Conservation (phyloP, 2,797 vertebrate genomes). For the Pogoniulus pusillus region DNA sequence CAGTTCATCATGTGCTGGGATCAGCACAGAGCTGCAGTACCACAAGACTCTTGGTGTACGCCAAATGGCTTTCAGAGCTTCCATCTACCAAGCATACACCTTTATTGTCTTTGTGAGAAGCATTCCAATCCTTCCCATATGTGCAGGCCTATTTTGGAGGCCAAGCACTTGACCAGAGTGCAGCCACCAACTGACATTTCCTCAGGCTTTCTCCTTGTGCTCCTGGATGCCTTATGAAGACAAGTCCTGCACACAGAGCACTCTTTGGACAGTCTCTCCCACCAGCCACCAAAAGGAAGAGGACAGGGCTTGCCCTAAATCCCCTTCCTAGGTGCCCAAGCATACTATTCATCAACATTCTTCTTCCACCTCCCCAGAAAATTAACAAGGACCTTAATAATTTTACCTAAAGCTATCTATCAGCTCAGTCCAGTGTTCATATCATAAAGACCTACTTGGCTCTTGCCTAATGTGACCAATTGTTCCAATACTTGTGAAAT, state of each 20-base stretch:
- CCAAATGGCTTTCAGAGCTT: not conserved
- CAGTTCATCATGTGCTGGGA: not conserved
- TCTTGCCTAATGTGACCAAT: not conserved
- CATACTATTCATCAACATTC: not conserved
- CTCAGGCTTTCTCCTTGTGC: not conserved
- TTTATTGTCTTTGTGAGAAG: not conserved
- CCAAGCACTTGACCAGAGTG: not conserved
- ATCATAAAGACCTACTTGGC: not conserved
- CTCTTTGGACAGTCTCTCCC: not conserved
- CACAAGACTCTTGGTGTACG: not conserved
- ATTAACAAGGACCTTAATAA: not conserved
- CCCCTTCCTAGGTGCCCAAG: not conserved
- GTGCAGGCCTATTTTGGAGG: not conserved
- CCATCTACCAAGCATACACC: not conserved
- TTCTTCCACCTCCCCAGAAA: not conserved
- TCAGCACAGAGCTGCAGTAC: not conserved
- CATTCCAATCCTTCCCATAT: not conserved
- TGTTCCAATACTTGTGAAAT: not conserved
- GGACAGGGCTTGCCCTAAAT: not conserved
- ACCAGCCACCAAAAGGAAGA: accelerated
- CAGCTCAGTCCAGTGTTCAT: not conserved
- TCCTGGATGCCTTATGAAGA: not conserved
- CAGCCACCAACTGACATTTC: not conserved
- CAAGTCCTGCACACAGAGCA: not conserved
- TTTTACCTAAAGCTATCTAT: not conserved